Conservation (phyloP, 2,113 vertebrate genomes). For the Aegotheles bennettii region DNA sequence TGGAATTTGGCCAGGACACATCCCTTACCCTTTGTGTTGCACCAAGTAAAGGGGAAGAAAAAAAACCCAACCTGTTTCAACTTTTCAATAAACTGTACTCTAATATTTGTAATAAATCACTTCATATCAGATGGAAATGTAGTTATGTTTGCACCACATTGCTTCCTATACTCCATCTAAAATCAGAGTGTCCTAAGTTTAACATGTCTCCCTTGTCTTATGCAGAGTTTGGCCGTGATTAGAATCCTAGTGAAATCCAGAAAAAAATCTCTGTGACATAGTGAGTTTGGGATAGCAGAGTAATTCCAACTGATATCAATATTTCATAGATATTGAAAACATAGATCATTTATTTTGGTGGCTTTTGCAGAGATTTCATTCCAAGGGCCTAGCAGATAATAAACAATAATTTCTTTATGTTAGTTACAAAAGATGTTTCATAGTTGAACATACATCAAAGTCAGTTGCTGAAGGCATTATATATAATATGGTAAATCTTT, state of each 20-base stretch:
- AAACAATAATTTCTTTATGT: conserved; percentile 28
- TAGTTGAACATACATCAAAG: conserved; percentile 33
- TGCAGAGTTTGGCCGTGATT: not conserved
- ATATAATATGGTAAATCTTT: conserved; percentile 41
- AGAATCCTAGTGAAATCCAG: not conserved
- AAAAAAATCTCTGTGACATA: not conserved
- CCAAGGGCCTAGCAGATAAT: conserved; percentile 7
- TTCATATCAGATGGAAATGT: not conserved
- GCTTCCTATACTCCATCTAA: not conserved
- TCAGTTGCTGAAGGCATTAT: conserved; percentile 7
- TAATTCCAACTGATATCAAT: conserved; percentile 12
- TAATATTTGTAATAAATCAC: conserved; percentile 4
- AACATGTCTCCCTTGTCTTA: not conserved
- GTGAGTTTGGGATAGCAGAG: not conserved
- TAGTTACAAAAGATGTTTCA: conserved; percentile 23
- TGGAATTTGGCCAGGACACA: not conserved
- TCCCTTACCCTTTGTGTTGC: not conserved
- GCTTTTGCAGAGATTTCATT: not conserved
- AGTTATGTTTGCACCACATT: not conserved
- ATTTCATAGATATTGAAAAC: conserved; percentile 11
- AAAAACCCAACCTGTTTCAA: not conserved
- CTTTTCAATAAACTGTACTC: not conserved
- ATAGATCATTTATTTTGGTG: conserved; percentile 21
- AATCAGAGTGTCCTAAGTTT: not conserved
- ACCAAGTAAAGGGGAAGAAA: not conserved